These are phyloP conservation scores for Bolinopsis microptera DNA, from an alignment of 37 sponge, comb jelly and placozoan genomes.

Conservation along the genomic window DNA sequence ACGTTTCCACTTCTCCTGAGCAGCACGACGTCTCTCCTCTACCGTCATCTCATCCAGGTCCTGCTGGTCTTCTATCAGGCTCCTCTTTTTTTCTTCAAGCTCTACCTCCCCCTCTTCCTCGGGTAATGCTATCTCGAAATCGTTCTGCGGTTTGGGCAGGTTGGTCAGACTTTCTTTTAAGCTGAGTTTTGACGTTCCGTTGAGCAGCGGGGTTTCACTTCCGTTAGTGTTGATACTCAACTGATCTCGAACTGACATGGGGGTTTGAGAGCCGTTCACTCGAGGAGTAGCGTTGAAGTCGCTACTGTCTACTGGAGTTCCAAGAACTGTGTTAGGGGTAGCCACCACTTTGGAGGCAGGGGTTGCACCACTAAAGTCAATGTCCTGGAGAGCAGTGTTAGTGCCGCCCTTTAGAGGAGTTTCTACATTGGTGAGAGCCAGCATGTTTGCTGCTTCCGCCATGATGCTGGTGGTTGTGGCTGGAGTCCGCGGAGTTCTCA, in stretches of 20 bases:
- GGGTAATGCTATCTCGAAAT: constrained; percentile 95
- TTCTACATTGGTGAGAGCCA: constrained; percentile 79
- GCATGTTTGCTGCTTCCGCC: constrained; percentile 87
- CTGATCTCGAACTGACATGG: constrained; percentile 79
- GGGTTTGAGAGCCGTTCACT: constrained; percentile 31
- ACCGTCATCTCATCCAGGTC: constrained; percentile 72
- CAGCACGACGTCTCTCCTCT: constrained; percentile 71
- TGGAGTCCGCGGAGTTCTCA: constrained; percentile 85
- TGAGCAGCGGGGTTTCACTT: constrained; percentile 21
- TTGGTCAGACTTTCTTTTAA: constrained; percentile 74
- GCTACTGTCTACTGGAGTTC: constrained; percentile 77
- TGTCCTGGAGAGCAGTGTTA: constrained; percentile 74
- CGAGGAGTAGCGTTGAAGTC: constrained; percentile 63
- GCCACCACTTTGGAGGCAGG: constrained; percentile 76
- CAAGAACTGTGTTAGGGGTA: constrained; percentile 86
- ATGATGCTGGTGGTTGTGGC: constrained; percentile 78
- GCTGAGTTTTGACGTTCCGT: constrained; percentile 44
- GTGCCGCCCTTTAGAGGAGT: constrained; percentile 92
- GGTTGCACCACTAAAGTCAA: constrained; percentile 82
- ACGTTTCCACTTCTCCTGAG: constrained; percentile 74
- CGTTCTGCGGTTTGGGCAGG: constrained; percentile 91
- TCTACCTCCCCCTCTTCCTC: constrained; percentile 70
- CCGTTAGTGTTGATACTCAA: constrained; percentile 79
- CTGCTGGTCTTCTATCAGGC: constrained; percentile 66
- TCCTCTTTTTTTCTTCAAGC: constrained; percentile 72